Base-by-base conservation (phyloP, 2,113 vertebrate genomes). In the Pitta sordida region DNA sequence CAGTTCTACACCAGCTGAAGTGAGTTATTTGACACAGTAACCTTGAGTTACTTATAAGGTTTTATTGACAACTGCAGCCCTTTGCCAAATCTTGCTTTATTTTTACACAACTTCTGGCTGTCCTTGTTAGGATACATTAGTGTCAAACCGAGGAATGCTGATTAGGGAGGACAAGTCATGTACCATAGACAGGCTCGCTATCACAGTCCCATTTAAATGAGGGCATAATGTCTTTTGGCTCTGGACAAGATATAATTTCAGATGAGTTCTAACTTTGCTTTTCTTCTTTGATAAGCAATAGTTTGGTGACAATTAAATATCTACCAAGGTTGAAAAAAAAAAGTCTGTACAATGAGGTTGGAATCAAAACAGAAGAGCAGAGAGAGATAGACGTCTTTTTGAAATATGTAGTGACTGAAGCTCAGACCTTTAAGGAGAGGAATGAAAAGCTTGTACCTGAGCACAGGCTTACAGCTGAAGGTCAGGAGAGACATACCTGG, bases 111-210 rank as follows among this genome's bases (percentile, higher is more conserved):
- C 56, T 95, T 91, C 77, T 94, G 88, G 27, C 88, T 91, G 88
- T 93, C 86, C 86, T 96, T 96, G 92, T 94, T 94, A 88, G 80
- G 83, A 53, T 75, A 68, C 37, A 78, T 94, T 86, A 96, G 44
- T 83, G 73, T 93, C 83, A 92, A 88, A 64, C 56, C 37, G 56
- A 75, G 77, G 64, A 82, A 91, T 60, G 36, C 53, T 84, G 65
- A 92, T 93, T 82, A 90, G 60, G 49, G 48, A 60, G 81, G 88
- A 68, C 13, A 32, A 91, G 52, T 44, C 29, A 12, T 17, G n/a
- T 64, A n/a, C 46, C 27, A 13, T 30, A 68, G 41, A 46, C 55
- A 81, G 36, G 26, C n/a, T 34, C 2, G 3, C 65, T 75, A 55
- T 20, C 37, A 37, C 30, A 79, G 27, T 68, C 29, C 39, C 20